Conservation (phyloP, 1,140 invertebrate genomes). For the Zeugodacus cucurbitae region DNA sequence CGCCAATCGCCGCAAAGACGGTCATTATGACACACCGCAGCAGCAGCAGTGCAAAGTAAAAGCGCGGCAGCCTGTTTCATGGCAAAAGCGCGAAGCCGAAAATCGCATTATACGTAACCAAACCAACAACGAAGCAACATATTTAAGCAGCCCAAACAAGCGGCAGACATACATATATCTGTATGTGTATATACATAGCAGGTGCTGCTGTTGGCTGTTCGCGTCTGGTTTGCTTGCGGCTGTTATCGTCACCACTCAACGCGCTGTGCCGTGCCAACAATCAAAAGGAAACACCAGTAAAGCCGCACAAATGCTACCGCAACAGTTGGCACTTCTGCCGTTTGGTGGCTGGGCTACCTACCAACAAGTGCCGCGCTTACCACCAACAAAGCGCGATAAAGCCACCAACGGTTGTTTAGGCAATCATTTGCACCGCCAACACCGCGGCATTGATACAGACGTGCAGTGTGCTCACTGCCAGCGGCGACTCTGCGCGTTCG, state of each 20-base stretch:
- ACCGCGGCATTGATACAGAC: not conserved
- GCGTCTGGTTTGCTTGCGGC: not conserved
- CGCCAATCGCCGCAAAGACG: not conserved
- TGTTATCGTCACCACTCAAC: not conserved
- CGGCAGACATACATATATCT: not conserved
- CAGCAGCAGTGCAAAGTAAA: not conserved
- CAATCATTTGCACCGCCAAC: not conserved
- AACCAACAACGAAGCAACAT: not conserved
- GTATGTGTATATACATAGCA: not conserved
- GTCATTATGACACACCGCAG: not conserved
- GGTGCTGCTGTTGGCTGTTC: not conserved
- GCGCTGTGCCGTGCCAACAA: not conserved
- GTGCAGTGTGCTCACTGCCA: not conserved
- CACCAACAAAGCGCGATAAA: conserved; percentile 7
- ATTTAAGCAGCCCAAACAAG: not conserved
- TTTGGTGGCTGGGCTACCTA: not conserved
- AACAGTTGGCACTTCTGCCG: not conserved
- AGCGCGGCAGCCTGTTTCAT: not conserved
- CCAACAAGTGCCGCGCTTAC: not conserved
- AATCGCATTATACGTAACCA: conserved; percentile 27
- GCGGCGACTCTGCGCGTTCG: not conserved
- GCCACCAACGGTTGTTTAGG: not conserved
- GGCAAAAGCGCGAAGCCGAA: not conserved
- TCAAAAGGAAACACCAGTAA: conserved; percentile 4
- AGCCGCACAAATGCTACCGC: conserved; percentile 28